Base-by-base conservation (phyloP, 2,888 invertebrate species). In the Steinernema carpocapsae region DNA sequence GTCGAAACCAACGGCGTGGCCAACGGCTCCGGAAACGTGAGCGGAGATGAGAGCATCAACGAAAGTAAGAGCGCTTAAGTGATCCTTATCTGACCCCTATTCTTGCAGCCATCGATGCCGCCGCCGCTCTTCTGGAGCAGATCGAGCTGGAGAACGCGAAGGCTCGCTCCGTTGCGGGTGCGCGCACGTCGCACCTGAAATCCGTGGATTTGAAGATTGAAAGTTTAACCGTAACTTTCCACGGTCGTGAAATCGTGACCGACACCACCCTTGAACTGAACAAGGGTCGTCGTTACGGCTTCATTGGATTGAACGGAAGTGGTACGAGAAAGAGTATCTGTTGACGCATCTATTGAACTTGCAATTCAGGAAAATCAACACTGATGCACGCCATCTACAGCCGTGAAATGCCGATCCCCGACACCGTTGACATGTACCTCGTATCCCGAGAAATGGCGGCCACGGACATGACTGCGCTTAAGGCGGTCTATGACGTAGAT, bases 401-500 rank as follows among this genome's bases (percentile, higher is more conserved):
- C 79, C 92, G 96, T 48, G 91, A 99, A 90, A 93, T 97, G 45
- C 95, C 96, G 0, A 94, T 99, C 78, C 99, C 97, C 2, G 93
- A 94, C 2, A 94, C 95, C 88, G 94, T 99, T 81, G 99, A 99
- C 90, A 97, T 97, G 85, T 99, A 96, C 90, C 94, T 97, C 89
- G 91, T 99, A 88, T 83, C 84, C 2, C 92, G 97, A 71, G 99
- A 99, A 90, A 97, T 97, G 92, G 93, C 95, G 0, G 97, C 99
- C n/a, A 94, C 94, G 77, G 94, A 95, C 86, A 97, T 97, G 90
- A 92, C 94, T 14, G 99, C 99, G 1, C 90, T 99, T 73, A 91
- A 95, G 88, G 94, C 95, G 88, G 99, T 99, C 46, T 94, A 97
- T 93, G 97, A 99, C 88, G 99, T 99, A 0, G 99, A 99, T 86